These are phyloP conservation scores for Polymixis lichenea DNA, from an alignment of 2,888 invertebrate species.

Conservation along the genomic window DNA sequence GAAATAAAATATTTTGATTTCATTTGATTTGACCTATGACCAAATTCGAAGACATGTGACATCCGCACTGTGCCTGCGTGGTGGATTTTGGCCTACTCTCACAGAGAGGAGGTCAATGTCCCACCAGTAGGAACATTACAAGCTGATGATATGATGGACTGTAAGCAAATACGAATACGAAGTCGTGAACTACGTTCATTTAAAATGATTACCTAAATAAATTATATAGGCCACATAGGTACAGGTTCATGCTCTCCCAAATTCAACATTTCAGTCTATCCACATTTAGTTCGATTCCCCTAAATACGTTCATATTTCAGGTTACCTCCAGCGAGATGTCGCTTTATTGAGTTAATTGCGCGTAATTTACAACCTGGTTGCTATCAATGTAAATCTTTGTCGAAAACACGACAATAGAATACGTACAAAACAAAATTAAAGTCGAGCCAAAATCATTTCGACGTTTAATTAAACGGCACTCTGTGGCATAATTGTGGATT, in stretches of 20 bases:
- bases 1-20: too few relatives aligned
- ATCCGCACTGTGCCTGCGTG: too few relatives aligned
- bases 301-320: conserved; percentile 56
- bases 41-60: too few relatives aligned
- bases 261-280: not conserved
- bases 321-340: conserved; percentile 62
- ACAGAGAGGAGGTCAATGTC: too few relatives aligned
- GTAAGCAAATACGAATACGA: too few relatives aligned
- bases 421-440: conserved; percentile 80
- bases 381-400: conserved; percentile 75
- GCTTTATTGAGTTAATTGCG: conserved; percentile 71
- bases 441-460: conserved; percentile 76
- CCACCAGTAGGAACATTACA: too few relatives aligned
- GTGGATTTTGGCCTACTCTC: too few relatives aligned
- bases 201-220: not conserved
- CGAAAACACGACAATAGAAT: conserved; percentile 76
- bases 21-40: too few relatives aligned
- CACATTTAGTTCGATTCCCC: conserved; percentile 25
- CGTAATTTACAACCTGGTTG: conserved; percentile 74
- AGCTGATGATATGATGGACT: too few relatives aligned
- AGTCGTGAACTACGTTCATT: too few relatives aligned
- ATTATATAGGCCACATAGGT: not conserved
- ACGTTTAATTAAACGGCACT: conserved; percentile 82
- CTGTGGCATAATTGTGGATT: conserved; percentile 80
- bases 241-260: not conserved